Evolutionary conservation across 1,140 invertebrate genomes (phyloP).

Genomic region (Caenorhabditis elegans): WBcel235 BX284605.5:20790501-20791000

Average conservation of each 20-base stretch:
- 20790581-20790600: neutral
- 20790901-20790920: neutral
- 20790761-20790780: neutral
- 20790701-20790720: neutral
- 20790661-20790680: neutral
- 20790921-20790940: neutral
- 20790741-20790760: neutral
- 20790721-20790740: neutral
- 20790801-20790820: neutral
- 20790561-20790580: too few species aligned
- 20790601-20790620: neutral
- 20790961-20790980: constrained; percentile 7
- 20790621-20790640: neutral
- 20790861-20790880: constrained; percentile 13
- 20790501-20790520: too few species aligned
- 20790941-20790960: neutral
- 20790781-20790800: neutral
- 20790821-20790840: neutral
- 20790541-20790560: too few species aligned
- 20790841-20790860: neutral
- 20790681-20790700: neutral
- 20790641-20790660: neutral
- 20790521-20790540: too few species aligned
- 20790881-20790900: neutral
- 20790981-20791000: neutral